A percentile compares a stretch with the other conserved stretches of the same genome.
Conservation (phyloP, 35 echinoderm and acorn worm genomes). For the Apostichopus parvimensis region DNA sequence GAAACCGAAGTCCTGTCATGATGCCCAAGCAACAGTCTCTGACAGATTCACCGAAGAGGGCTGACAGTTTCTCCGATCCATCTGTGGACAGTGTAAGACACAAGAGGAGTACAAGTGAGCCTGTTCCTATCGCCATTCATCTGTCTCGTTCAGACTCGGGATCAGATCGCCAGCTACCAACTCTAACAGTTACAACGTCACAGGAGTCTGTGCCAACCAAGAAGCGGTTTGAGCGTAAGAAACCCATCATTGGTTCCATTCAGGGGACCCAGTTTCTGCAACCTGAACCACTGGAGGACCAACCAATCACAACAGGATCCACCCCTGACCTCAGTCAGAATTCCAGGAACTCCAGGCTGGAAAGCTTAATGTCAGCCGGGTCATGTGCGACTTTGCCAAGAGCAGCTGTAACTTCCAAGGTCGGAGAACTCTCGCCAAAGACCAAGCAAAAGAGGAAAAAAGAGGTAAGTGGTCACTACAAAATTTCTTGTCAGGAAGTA, state of each 20-base stretch:
- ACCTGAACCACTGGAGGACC: slow-evolving; percentile 43
- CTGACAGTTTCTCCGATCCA: slow-evolving; percentile 36
- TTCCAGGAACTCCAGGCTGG: slow-evolving; percentile 27
- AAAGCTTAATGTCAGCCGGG: slow-evolving; percentile 23
- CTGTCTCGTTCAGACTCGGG: slow-evolving; percentile 18
- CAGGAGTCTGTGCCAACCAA: slow-evolving; percentile 3
- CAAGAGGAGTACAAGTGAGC: slow-evolving; percentile 53
- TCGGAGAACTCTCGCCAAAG: slow-evolving; percentile 42
- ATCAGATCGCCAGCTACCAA: slow-evolving; percentile 44
- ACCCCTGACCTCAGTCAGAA: slow-evolving; percentile 45
- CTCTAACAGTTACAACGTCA: slow-evolving; percentile 43
- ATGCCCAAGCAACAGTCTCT: slow-evolving; percentile 45
- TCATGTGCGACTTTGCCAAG: slow-evolving; percentile 50
- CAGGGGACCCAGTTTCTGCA: slow-evolving; percentile 40
- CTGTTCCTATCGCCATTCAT: slow-evolving; percentile 25
- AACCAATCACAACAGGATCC: slow-evolving; percentile 19
- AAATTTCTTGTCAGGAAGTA: too few relatives aligned
- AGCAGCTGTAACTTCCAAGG: slow-evolving; percentile 15
- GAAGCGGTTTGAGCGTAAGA: slow-evolving; percentile 35
- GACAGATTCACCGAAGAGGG: slow-evolving; percentile 33
- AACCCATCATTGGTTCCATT: slow-evolving; percentile 30
- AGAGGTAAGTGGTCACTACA: slow-evolving; percentile 15
- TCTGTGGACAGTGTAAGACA: slow-evolving; percentile 39
- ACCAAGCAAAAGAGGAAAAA: slow-evolving; percentile 51
- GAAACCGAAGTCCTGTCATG: slow-evolving; percentile 28